Evolutionary conservation across 2,888 invertebrate species (phyloP).

Genomic region (Oxystoma pomonae): DNA sequence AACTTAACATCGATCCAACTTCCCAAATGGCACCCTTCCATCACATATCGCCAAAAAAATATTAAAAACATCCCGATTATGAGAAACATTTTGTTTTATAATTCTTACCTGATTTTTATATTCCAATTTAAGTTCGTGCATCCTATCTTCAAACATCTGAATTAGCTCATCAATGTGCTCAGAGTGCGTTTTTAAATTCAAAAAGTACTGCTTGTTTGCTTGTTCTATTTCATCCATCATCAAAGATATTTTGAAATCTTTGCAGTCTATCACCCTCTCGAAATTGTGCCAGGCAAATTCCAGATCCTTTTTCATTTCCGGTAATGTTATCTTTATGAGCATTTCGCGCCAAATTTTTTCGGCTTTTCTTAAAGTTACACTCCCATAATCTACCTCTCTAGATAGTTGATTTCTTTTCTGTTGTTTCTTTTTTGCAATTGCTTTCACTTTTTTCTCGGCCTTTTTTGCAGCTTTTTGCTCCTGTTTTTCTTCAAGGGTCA

Average conservation of each 20-base stretch:
- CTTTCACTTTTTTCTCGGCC: conserved; percentile 32
- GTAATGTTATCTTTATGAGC: conserved; percentile 43
- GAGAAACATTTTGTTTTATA: no score
- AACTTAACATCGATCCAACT: no score
- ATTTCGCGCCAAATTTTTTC: conserved; percentile 46
- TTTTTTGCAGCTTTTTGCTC: conserved; percentile 31
- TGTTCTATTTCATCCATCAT: conserved; percentile 45
- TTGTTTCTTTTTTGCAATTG: conserved; percentile 34
- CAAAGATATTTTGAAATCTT: conserved; percentile 46
- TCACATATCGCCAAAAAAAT: no score
- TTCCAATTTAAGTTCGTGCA: conserved; percentile 40
- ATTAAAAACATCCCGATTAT: no score
- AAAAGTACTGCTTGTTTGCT: conserved; percentile 45
- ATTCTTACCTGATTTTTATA: conserved; percentile 33
- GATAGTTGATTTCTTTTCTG: conserved; percentile 39
- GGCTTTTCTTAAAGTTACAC: conserved; percentile 37
- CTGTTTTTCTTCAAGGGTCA: conserved; percentile 33
- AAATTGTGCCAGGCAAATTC: conserved; percentile 47
- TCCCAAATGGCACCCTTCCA: no score
- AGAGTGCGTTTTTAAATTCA: conserved; percentile 41
- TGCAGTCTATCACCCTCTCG: conserved; percentile 47
- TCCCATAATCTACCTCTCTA: conserved; percentile 42
- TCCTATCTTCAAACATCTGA: conserved; percentile 37
- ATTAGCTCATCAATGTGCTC: conserved; percentile 45
- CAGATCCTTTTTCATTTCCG: conserved; percentile 44